Conservation (phyloP, 2,888 invertebrate genomes). For the Synergus japonicus region DNA sequence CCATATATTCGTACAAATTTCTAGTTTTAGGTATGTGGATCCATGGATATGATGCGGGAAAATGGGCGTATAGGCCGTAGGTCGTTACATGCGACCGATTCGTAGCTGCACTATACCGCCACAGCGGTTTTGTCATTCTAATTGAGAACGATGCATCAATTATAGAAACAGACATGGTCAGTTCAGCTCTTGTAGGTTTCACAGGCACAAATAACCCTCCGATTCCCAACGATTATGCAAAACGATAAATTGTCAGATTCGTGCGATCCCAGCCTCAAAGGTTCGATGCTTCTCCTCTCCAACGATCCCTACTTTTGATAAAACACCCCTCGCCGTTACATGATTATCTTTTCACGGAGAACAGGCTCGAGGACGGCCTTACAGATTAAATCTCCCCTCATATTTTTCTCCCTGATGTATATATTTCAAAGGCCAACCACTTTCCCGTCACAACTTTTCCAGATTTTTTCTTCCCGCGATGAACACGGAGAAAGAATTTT, state of each 20-base stretch:
- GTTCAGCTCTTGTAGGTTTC: slow-evolving; percentile 67
- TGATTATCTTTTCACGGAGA: not conserved
- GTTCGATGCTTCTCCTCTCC: not conserved
- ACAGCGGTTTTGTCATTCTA: slow-evolving; percentile 72
- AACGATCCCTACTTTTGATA: slow-evolving; percentile 31
- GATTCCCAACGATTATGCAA: slow-evolving; percentile 73
- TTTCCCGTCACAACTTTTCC: not conserved
- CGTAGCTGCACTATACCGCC: slow-evolving; percentile 1
- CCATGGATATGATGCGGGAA: not conserved
- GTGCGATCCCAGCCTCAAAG: not conserved
- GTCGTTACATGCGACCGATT: not conserved
- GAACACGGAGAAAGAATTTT: not conserved
- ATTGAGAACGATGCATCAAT: slow-evolving; percentile 74
- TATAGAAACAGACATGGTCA: slow-evolving; percentile 69
- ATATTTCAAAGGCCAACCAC: not conserved
- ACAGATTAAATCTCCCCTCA: slow-evolving; percentile 13
- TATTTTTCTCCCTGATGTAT: not conserved
- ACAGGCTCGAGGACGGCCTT: not conserved
- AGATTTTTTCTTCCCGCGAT: not conserved
- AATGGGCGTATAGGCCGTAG: not conserved
- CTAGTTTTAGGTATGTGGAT: slow-evolving; percentile 6
- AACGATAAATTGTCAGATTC: slow-evolving; percentile 68
- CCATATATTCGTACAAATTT: slow-evolving; percentile 30
- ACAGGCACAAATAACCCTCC: slow-evolving; percentile 68
- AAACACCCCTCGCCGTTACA: slow-evolving; percentile 3